phyloP scores from a whole-genome alignment of 2,797 vertebrate genomes.

The Hippoglossus hippoglossus region DNA sequence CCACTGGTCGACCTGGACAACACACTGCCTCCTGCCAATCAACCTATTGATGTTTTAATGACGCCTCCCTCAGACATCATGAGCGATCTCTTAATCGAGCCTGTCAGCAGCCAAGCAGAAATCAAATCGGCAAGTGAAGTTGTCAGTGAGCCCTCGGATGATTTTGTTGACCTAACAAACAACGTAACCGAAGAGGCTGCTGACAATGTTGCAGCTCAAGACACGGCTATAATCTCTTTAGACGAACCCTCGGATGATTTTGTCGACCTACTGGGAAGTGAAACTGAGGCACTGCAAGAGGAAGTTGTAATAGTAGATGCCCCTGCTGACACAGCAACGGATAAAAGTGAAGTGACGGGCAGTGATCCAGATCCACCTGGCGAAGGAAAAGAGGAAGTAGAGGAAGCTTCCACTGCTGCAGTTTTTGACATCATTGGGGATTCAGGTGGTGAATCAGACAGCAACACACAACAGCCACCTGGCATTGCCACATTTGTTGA shows the following conservation, averaged over 20 bases:
- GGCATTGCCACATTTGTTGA: conserved; percentile 27
- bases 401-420: conserved; percentile 36
- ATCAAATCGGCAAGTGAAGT: conserved; percentile 30
- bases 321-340: conserved; percentile 4
- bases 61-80: conserved; percentile 61
- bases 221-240: conserved; percentile 33
- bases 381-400: conserved; percentile 36
- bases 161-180: conserved; percentile 71
- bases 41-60: conserved; percentile 39
- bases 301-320: conserved; percentile 43
- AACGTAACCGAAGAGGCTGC: conserved; percentile 39
- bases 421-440: conserved; percentile 49
- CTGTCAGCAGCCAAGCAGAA: conserved; percentile 44
- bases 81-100: conserved; percentile 54
- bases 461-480: conserved; percentile 1
- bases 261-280: conserved; percentile 71
- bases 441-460: not conserved
- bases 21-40: conserved; percentile 48
- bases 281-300: conserved; percentile 46
- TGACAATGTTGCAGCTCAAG: conserved; percentile 9
- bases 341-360: conserved; percentile 31
- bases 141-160: conserved; percentile 56
- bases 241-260: conserved; percentile 69
- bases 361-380: conserved; percentile 10
- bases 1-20: conserved; percentile 69